Evolutionary conservation across 1,140 invertebrate species (phyloP), one percentile per base, ranked within the genome.

Genomic region (Aricia agestis): DNA sequence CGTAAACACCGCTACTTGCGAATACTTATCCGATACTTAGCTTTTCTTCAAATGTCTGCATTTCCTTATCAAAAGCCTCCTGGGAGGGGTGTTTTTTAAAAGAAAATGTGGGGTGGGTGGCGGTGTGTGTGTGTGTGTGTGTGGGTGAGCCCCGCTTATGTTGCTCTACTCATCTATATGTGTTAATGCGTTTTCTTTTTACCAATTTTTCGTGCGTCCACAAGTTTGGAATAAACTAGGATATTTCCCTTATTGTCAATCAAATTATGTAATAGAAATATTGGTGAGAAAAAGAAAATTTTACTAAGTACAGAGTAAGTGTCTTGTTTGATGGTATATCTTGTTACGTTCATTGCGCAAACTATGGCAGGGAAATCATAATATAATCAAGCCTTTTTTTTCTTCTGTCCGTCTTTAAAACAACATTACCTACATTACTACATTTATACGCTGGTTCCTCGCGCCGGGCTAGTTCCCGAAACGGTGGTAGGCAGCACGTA

Each of bases 141-240:
- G 76, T 85, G 86, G 87, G 86, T 74, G 75, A 72, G 72, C 52
- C 71, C 61, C 69, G 65, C 65, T 76, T 78, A 78, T 82, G 83
- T 90, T 82, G 82, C 80, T 82, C 79, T 80, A 87, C 80, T 87
- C 84, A 87, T 89, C 83, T 89, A 89, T 88, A 88, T 89, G 85
- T 88, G 86, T 87, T 88, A 90, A 89, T 90, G 84, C 84, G 86
- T 89, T 89, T 88, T 89, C 86, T 87, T 90, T 89, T 89, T 89
- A 91, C 85, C 87, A 91, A 91, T 90, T 87, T 88, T 84, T 89
- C 72, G 74, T 78, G 81, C 86, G 81, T 73, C 80, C 73, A 69
- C 66, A 32, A 41, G 70, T 77, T 76, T 57, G 17, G 36, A 7
- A 67, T 52, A 31, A 25, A 70, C 71, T 42, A 68, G 69, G 70